Evolutionary conservation across 2,888 invertebrate species (phyloP).

Genomic region (Oconnorella tubifera): DNA sequence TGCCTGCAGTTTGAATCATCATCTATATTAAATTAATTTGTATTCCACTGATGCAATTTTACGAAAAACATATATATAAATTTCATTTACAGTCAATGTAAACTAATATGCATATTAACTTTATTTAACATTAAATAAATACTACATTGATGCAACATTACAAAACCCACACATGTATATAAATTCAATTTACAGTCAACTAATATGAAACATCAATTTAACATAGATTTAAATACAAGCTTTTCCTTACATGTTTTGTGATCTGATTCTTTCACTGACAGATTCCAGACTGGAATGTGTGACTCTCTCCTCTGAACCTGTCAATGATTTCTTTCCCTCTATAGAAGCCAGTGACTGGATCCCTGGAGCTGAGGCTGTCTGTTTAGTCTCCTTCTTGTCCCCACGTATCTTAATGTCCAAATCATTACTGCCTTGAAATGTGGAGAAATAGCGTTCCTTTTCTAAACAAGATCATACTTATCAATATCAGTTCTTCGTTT

Average conservation of each 20-base stretch:
- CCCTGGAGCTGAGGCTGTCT: background rate
- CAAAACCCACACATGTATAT: too few relatives aligned
- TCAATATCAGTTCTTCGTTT: too few relatives aligned
- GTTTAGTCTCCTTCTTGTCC: slow-evolving; percentile 15
- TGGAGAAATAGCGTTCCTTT: slow-evolving; percentile 45
- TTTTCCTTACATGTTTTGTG: background rate
- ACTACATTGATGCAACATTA: too few relatives aligned
- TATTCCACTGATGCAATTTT: too few relatives aligned
- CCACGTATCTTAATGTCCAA: slow-evolving; percentile 44
- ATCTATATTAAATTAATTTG: too few relatives aligned
- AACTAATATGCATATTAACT: background rate
- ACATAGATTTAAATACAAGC: background rate
- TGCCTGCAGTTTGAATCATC: too few relatives aligned
- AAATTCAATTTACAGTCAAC: background rate
- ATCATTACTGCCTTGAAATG: slow-evolving; percentile 50
- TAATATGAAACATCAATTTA: background rate
- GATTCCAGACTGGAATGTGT: background rate
- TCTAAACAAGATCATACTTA: slow-evolving; percentile 41
- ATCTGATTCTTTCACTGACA: background rate
- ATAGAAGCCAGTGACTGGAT: background rate
- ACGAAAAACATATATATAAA: too few relatives aligned
- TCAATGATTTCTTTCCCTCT: background rate
- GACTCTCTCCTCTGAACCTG: background rate
- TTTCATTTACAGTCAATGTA: too few relatives aligned
- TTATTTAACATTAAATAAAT: too few relatives aligned